Base-by-base conservation (phyloP, 2,888 invertebrate species). In the Exocentrus adspersus region DNA sequence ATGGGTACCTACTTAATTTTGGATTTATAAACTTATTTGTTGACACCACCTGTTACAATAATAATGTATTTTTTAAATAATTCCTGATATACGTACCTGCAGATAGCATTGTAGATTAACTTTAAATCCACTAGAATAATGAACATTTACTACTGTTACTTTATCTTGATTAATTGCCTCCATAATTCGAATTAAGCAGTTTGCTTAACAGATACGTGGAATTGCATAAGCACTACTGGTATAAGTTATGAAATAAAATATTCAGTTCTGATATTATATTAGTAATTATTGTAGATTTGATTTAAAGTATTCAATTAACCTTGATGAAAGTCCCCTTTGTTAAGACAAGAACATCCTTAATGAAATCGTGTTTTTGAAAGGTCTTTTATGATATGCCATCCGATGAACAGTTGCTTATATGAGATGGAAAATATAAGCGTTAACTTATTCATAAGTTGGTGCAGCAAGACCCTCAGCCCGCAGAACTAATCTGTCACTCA, bases 401-500 rank as follows among this genome's bases (percentile, higher is more conserved):
- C 50, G 58, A 58, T 42, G 60, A 66, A 46, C 59, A 54, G 52
- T 62, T 56, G 48, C 57, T 63, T 51, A 51, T 61, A 60, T 61
- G 61, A 61, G 48, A 57, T 56, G 60, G 45, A 41, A 58, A 41
- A 50, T 32, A 51, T 51, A 30, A 50, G 54, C 54, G 57, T 46
- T 57, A 57, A 57, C 59, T 48, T 77, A 77, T 77, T 76, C 76
- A 75, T 76, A 73, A 72, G 67, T 62, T 71, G 64, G 65, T 69
- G 56, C 60, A 65, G 61, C 60, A 51, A 50, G 71, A 67, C 66
- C 72, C 67, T 67, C 50, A 73, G 76, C 79, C 72, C 68, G 71
- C 72, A 77, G 80, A 78, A 73, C 73, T 75, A 75, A 78, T 76
- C 80, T 80, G 81, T 81, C 81, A 81, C 79, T 80, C 79, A 77